These are phyloP conservation scores for Ectobius pallidus DNA, from an alignment of 2,888 invertebrate species.

Conservation along the genomic window DNA sequence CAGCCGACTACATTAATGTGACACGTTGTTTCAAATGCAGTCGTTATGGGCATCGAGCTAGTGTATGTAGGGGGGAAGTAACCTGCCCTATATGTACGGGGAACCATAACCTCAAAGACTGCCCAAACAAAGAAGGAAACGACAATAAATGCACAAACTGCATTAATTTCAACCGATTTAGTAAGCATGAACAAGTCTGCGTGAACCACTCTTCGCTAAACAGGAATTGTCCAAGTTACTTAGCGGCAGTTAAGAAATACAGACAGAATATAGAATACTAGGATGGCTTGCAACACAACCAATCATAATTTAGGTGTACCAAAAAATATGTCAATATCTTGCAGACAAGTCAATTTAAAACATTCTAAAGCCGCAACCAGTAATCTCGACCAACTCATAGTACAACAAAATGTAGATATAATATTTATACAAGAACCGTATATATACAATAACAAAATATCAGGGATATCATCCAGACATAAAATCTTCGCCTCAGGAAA, in stretches of 20 bases:
- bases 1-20: background rate
- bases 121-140: too few relatives aligned
- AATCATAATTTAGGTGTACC: background rate
- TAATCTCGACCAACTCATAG: background rate
- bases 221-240: background rate
- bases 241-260: background rate
- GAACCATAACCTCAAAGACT: background rate
- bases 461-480: background rate
- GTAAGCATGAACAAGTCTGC: background rate
- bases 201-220: background rate
- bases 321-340: background rate
- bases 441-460: background rate
- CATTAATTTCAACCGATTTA: background rate
- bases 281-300: background rate
- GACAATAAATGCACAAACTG: background rate
- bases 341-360: background rate
- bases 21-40: background rate
- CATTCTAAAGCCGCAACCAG: background rate
- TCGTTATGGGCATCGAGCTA: background rate
- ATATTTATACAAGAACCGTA: background rate
- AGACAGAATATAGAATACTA: background rate
- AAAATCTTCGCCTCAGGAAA: background rate
- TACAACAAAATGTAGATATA: too few relatives aligned
- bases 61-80: background rate
- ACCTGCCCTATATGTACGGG: background rate